Evolutionary conservation across 2,888 invertebrate species (phyloP), one percentile per base, ranked within the genome.

Genomic region (Automeris io): DNA sequence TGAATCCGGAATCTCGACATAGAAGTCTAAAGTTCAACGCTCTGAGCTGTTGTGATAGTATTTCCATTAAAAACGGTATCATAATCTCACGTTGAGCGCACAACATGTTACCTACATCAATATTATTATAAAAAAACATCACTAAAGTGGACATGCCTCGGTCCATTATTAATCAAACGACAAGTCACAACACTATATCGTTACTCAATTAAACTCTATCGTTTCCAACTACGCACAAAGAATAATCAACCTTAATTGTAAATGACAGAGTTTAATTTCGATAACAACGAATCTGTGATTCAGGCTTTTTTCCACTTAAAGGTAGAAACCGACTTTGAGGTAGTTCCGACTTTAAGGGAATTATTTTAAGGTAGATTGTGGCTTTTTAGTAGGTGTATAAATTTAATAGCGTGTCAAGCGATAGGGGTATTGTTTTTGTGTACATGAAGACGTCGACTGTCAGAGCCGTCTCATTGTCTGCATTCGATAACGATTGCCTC

Each of bases 141-240:
- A 43, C 52, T 51, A 48, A 58, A 70, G 56, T 66, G 73, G 68
- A 81, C 85, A 81, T 65, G 73, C 69, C n/a, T 61, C 61, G 61
- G 66, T 72, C 81, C 85, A 80, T 85, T 83, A 86, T 83, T 85
- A 83, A 85, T 86, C 86, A 83, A 76, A 69, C 46, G 61, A 69
- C 77, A 76, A 81, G 86, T 85, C 86, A 86, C 72, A 85, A 85
- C 83, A 85, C 74, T 74, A 85, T 83, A 82, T 75, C 69, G 73
- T 80, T 74, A 77, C 74, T 79, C 76, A 76, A 75, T 78, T 76
- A 76, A 77, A 77, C 81, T 76, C 76, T 73, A 82, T 78, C 63
- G 64, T 48, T 42, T 21, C 22, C 21, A 18, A 5, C 5, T 11
- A 9, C 4, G 0, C 11, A 3, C 19, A 36, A 21, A 19, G 2